A percentile compares a stretch with the other conserved stretches of the same genome.
These are phyloP conservation scores for Leptogaster cylindrica DNA, from an alignment of 2,888 invertebrate genomes.

Conservation along the genomic window DNA sequence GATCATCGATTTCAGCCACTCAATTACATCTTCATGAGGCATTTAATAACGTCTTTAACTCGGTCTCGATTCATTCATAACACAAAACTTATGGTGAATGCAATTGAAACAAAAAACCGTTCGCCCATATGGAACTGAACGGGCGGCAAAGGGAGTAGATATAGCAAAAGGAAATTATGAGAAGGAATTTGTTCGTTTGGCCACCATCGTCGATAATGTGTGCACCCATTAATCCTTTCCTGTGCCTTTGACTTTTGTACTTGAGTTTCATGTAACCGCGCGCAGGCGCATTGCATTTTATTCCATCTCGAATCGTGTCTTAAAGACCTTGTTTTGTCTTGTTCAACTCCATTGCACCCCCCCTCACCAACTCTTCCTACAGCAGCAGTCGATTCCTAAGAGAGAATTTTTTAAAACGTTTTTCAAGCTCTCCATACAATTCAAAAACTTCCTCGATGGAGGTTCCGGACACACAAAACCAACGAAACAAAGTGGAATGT, in stretches of 20 bases:
- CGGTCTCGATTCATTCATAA: constrained; percentile 29
- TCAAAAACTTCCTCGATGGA: neutral
- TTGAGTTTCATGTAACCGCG: neutral
- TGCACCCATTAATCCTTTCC: constrained; percentile 49
- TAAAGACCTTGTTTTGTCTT: constrained; percentile 32
- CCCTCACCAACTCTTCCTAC: too few relatives aligned
- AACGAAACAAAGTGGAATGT: constrained; percentile 37
- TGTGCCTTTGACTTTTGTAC: constrained; percentile 17
- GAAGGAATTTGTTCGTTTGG: constrained; percentile 54
- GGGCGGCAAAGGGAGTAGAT: constrained; percentile 3
- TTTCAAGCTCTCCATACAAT: neutral
- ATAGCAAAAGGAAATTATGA: constrained; percentile 31
- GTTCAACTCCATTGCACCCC: neutral
- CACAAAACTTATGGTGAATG: too few relatives aligned
- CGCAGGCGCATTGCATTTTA: constrained; percentile 4
- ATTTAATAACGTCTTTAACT: constrained; percentile 31
- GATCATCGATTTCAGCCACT: neutral
- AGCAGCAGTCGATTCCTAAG: too few relatives aligned
- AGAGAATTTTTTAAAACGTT: too few relatives aligned
- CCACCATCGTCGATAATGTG: constrained; percentile 57
- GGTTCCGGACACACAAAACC: constrained; percentile 9
- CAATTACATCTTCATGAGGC: neutral
- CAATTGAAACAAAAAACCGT: too few relatives aligned
- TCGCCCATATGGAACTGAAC: too few relatives aligned
- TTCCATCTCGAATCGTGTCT: constrained; percentile 10